These are phyloP conservation scores for Numenius phaeopus DNA, from an alignment of 2,797 vertebrate genomes.

Conservation along the genomic window DNA sequence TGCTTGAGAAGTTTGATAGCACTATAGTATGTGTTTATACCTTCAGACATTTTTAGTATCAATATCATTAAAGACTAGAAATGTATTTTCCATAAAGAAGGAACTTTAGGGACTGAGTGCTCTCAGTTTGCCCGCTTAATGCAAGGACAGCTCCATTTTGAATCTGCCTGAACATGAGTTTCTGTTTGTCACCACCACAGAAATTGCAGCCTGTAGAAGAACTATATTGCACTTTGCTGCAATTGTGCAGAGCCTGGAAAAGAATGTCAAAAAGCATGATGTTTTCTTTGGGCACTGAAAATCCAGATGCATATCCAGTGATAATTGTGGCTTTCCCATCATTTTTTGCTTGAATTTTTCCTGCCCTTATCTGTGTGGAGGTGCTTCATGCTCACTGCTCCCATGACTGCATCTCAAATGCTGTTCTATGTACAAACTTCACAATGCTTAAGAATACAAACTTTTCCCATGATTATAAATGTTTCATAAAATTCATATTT, in stretches of 20 bases:
- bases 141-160: neutral
- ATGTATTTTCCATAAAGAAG: neutral
- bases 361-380: neutral
- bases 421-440: neutral
- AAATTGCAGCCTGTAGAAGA: neutral
- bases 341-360: neutral
- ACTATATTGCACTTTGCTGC: neutral
- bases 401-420: neutral
- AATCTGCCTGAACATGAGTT: neutral
- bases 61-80: neutral
- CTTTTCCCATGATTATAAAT: neutral
- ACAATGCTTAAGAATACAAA: neutral
- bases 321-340: neutral
- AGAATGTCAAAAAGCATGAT: neutral
- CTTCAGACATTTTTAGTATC: neutral
- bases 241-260: neutral
- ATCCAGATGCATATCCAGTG: neutral
- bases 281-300: neutral
- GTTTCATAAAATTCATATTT: neutral
- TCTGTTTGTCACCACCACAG: neutral
- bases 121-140: neutral
- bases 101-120: neutral
- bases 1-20: neutral
- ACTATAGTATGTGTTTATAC: neutral
- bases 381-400: neutral